phyloP scores from a whole-genome alignment of 2,797 vertebrate species.

The Neomorphus geoffroyi region DNA sequence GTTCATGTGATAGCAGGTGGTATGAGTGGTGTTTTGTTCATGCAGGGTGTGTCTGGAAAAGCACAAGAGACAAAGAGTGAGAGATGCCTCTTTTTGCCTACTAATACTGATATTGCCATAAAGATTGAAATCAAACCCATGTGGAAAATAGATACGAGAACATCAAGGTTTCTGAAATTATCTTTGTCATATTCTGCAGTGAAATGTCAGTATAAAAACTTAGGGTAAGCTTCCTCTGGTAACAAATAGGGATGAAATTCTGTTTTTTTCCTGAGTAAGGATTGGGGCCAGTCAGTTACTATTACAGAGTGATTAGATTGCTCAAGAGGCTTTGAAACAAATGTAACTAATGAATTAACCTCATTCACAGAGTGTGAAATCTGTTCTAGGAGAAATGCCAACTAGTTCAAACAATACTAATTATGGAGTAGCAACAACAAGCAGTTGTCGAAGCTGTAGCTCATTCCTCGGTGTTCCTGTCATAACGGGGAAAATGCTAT shows the following conservation, averaged over 20 bases:
- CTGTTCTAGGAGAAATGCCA: constrained; percentile 64
- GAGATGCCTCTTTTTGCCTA: background rate
- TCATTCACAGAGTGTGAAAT: constrained; percentile 59
- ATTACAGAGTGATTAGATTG: constrained; percentile 45
- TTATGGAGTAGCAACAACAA: constrained; percentile 37
- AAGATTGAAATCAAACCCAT: background rate
- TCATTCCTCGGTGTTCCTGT: background rate
- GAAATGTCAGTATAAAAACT: background rate
- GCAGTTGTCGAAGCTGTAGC: background rate
- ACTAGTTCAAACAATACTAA: constrained; percentile 61
- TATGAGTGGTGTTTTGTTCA: background rate
- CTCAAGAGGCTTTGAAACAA: constrained; percentile 65
- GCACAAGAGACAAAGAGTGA: background rate
- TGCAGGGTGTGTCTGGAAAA: constrained; percentile 15
- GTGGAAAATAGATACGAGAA: background rate
- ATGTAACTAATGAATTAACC: constrained; percentile 72
- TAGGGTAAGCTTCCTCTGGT: background rate
- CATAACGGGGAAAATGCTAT: background rate
- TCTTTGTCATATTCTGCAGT: background rate
- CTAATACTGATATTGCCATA: background rate
- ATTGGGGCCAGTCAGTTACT: constrained; percentile 66
- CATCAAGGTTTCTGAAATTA: background rate
- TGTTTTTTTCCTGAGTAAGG: background rate
- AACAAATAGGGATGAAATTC: background rate
- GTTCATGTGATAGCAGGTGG: background rate